These are phyloP conservation scores for Drosophila phalerata DNA, from an alignment of 2,888 invertebrate genomes.

Conservation along the genomic window DNA sequence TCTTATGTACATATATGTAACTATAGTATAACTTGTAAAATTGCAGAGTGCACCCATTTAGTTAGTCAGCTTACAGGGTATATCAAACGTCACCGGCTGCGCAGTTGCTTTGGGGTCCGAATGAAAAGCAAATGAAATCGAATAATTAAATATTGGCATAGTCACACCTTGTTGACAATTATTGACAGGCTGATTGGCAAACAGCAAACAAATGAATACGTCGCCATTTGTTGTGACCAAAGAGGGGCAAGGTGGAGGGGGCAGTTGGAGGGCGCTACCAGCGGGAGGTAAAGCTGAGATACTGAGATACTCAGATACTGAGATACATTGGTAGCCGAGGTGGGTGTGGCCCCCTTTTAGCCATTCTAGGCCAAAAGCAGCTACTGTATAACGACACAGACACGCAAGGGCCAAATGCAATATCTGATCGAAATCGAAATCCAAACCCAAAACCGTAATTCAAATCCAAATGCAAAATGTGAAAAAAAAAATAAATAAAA, in stretches of 20 bases:
- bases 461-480: conserved; percentile 13
- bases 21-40: too few species aligned
- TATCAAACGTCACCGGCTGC: conserved; percentile 24
- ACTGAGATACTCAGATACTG: neutral
- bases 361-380: conserved; percentile 55
- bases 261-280: neutral
- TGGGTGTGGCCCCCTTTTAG: conserved; percentile 46
- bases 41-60: neutral
- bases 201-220: conserved; percentile 79
- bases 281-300: neutral
- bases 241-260: neutral
- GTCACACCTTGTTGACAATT: conserved; percentile 82
- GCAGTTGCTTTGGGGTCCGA: conserved; percentile 43
- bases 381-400: conserved; percentile 38
- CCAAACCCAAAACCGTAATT: conserved; percentile 23
- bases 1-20: too few species aligned
- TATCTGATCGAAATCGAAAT: conserved; percentile 22
- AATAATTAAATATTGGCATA: conserved; percentile 81
- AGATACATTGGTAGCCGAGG: conserved; percentile 11
- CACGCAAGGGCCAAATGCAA: conserved; percentile 51
- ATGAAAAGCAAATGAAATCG: conserved; percentile 72
- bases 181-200: conserved; percentile 81
- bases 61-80: conserved; percentile 22
- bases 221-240: conserved; percentile 51
- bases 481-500: neutral